phyloP scores from a whole-genome alignment of 2,888 invertebrate genomes.

The Syrista parreyssii region DNA sequence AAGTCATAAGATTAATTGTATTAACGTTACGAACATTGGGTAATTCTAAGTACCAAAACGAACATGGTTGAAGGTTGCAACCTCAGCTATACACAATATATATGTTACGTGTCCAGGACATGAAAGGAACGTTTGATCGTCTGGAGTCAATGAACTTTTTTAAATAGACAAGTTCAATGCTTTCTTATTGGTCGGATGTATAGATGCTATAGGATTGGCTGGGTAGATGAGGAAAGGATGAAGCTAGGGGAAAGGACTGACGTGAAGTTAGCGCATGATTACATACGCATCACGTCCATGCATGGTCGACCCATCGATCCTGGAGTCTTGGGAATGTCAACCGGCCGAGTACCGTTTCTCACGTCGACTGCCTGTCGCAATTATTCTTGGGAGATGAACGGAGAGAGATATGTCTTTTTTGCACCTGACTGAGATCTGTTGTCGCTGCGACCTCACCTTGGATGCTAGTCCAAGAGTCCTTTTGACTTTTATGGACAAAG shows the following conservation, averaged over 20 bases:
- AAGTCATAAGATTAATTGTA: neutral
- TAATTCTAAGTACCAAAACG: neutral
- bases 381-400: slow-evolving; percentile 19
- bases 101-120: neutral
- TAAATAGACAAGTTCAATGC: neutral
- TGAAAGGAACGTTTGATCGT: neutral
- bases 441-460: neutral
- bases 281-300: slow-evolving; percentile 45
- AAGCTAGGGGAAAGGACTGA: neutral
- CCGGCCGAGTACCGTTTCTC: slow-evolving; percentile 51
- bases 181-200: neutral
- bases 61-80: neutral
- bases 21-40: neutral
- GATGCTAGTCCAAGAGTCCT: neutral
- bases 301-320: slow-evolving; percentile 37
- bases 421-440: neutral
- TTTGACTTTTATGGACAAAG: neutral
- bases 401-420: neutral
- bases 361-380: slow-evolving; percentile 27
- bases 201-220: neutral
- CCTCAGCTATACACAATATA: neutral
- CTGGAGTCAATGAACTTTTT: neutral
- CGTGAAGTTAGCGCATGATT: slow-evolving; percentile 24
- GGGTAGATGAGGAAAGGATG: neutral
- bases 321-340: slow-evolving; percentile 50